Evolutionary conservation across 1,140 invertebrate genomes (phyloP).

Genomic region (Brachionus koreanus): DNA sequence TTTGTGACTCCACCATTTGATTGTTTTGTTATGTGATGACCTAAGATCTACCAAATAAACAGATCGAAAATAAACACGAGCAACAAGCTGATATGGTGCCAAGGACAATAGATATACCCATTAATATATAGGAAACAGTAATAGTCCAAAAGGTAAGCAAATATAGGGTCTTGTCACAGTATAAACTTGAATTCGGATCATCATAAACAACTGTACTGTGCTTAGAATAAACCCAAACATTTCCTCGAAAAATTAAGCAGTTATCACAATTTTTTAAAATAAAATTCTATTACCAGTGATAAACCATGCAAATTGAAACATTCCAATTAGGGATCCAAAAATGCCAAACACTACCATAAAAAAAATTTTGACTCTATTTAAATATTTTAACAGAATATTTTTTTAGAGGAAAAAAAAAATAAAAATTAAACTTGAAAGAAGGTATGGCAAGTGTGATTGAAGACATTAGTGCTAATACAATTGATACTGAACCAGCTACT

Average conservation of each 20-base stretch:
- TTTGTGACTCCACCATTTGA: too few species aligned
- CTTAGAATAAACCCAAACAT: conserved; percentile 19
- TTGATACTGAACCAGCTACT: conserved; percentile 12
- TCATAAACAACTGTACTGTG: neutral
- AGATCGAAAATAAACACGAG: neutral
- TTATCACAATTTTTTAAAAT: neutral
- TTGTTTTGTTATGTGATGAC: neutral
- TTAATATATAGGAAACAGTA: neutral
- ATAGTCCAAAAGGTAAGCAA: conserved; percentile 28
- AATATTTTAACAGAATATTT: neutral
- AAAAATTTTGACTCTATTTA: neutral
- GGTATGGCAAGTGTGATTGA: neutral
- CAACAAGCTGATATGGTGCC: neutral
- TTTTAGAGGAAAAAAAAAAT: neutral
- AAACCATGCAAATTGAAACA: conserved; percentile 35
- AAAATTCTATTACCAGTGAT: neutral
- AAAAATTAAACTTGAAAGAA: neutral
- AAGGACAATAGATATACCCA: neutral
- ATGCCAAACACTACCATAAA: neutral
- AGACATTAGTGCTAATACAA: neutral
- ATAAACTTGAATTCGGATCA: neutral
- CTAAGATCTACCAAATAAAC: neutral
- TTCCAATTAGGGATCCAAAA: neutral
- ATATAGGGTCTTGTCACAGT: conserved; percentile 21
- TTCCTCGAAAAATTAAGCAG: neutral